These are phyloP conservation scores for Strix uralensis DNA, from an alignment of 2,113 vertebrate species.

Conservation along the genomic window DNA sequence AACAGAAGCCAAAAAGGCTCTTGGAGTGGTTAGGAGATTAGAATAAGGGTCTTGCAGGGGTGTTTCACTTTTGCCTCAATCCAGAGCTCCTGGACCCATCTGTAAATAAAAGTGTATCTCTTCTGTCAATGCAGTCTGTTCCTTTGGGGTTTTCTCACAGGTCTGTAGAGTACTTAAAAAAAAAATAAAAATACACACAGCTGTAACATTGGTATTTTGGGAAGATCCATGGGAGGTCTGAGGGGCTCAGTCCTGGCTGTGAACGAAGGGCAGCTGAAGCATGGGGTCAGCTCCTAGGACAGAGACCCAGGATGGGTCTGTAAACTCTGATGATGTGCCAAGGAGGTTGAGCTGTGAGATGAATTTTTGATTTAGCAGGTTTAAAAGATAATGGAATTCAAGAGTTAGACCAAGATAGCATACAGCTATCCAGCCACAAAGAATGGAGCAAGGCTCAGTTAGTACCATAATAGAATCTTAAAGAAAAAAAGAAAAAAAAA, in stretches of 20 bases:
- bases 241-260: background rate
- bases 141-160: background rate
- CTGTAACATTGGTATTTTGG: background rate
- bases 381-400: background rate
- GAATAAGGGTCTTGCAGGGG: background rate
- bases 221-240: background rate
- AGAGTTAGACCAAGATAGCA: background rate
- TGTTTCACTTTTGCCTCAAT: background rate
- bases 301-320: background rate
- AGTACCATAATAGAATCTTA: background rate
- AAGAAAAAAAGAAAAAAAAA: background rate
- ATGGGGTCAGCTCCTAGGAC: background rate
- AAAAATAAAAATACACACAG: background rate
- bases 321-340: background rate
- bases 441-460: background rate
- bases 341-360: background rate
- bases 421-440: background rate
- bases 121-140: background rate
- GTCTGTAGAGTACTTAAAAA: background rate
- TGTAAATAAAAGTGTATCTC: background rate
- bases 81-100: background rate
- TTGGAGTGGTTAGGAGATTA: background rate
- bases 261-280: background rate
- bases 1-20: background rate
- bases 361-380: background rate